Evolutionary conservation across 2,113 vertebrate genomes (phyloP).

Genomic region (Ia io): DNA sequence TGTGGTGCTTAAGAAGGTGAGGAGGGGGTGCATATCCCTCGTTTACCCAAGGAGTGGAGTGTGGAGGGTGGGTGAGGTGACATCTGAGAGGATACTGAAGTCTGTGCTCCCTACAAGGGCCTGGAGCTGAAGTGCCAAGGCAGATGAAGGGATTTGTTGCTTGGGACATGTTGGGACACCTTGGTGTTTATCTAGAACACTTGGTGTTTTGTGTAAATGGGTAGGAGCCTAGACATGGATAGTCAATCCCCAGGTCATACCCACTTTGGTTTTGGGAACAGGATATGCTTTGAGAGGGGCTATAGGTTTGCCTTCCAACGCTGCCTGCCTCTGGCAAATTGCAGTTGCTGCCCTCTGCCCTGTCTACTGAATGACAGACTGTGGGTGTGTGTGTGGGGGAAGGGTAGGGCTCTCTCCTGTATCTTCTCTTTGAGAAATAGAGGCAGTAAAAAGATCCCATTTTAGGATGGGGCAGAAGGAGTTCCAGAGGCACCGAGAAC

Average conservation of each 20-base stretch:
- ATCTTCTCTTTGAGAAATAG: background rate
- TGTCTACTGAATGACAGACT: rapidly evolving
- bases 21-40: background rate
- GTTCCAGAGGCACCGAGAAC: background rate
- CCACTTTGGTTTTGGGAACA: background rate
- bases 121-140: background rate
- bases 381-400: background rate
- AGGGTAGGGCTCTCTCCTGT: background rate
- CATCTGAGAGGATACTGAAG: background rate
- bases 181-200: background rate
- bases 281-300: background rate
- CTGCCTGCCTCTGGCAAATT: background rate
- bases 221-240: background rate
- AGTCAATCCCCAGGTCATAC: background rate
- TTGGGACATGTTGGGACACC: background rate
- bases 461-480: background rate
- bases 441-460: background rate
- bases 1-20: slow-evolving; percentile 92
- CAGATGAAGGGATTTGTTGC: background rate
- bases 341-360: rapidly evolving
- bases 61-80: too few relatives aligned
- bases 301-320: background rate
- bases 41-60: background rate
- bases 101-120: background rate
- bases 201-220: background rate